phyloP scores from a whole-genome alignment of 1,140 invertebrate species.

The Drosophila truncata region DNA sequence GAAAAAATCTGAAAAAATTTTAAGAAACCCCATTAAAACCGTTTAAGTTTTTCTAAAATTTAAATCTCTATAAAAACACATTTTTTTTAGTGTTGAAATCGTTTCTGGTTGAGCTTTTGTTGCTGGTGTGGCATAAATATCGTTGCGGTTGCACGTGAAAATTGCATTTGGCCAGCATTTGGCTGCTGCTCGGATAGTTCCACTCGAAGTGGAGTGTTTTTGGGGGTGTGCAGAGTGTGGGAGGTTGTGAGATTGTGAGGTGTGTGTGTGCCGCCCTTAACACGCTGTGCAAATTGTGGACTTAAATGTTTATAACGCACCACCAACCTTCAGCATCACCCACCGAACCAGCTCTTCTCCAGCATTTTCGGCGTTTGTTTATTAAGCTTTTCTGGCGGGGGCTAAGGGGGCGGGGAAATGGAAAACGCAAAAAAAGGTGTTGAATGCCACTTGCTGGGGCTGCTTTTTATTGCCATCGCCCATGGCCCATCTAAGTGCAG shows the following conservation, averaged over 20 bases:
- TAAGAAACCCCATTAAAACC: no score
- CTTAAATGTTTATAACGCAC: slow-evolving; percentile 80
- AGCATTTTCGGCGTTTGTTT: slow-evolving; percentile 77
- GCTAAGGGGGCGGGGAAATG: neutral
- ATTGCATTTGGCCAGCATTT: slow-evolving; percentile 79
- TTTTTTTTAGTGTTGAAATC: slow-evolving; percentile 37
- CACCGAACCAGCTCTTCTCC: slow-evolving; percentile 1
- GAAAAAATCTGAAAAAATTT: neutral
- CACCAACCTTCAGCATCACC: slow-evolving; percentile 32
- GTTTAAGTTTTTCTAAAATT: fast-evolving
- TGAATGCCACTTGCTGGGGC: slow-evolving; percentile 79
- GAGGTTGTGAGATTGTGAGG: slow-evolving; percentile 21
- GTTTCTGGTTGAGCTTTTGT: slow-evolving; percentile 64
- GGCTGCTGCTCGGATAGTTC: slow-evolving; percentile 44
- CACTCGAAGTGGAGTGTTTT: slow-evolving; percentile 29
- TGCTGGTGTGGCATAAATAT: slow-evolving; percentile 81
- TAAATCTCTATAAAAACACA: no score
- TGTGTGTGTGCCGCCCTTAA: slow-evolving; percentile 43
- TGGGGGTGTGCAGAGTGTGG: slow-evolving; percentile 21
- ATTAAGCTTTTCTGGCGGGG: slow-evolving; percentile 75
- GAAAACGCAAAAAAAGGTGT: slow-evolving; percentile 64
- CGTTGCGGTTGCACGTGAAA: slow-evolving; percentile 83
- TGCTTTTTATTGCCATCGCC: slow-evolving; percentile 78
- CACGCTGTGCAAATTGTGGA: slow-evolving; percentile 80
- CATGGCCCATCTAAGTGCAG: slow-evolving; percentile 76